These are phyloP conservation scores for Dynastes maya DNA, from an alignment of 2,888 invertebrate species.

Conservation along the genomic window DNA sequence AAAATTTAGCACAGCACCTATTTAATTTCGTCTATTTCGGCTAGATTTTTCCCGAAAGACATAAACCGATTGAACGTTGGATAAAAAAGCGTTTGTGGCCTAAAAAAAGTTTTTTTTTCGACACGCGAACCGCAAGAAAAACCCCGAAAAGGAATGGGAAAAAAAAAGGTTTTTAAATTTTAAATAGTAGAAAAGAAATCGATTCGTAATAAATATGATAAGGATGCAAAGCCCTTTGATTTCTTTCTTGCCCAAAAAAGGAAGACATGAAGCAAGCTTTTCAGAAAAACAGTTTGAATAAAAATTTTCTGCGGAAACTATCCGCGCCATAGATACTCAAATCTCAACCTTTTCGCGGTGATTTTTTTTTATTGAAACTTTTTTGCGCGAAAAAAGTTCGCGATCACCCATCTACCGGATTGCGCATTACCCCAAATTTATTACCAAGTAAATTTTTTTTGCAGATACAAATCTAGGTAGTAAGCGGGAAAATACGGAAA, in stretches of 20 bases:
- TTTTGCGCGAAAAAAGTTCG: background rate
- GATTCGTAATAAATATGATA: conserved; percentile 23
- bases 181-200: conserved; percentile 18
- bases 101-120: background rate
- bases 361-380: conserved; percentile 1
- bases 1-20: background rate
- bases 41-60: conserved; percentile 26
- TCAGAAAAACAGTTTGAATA: background rate
- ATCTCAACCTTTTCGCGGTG: background rate
- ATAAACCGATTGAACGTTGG: conserved; percentile 20
- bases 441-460: background rate
- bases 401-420: too few relatives aligned
- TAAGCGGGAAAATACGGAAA: too few relatives aligned
- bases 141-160: conserved; percentile 30
- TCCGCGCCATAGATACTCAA: background rate
- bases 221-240: conserved; percentile 10
- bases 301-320: background rate
- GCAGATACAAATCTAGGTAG: background rate
- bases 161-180: conserved; percentile 35
- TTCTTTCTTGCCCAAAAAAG: background rate
- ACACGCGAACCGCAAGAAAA: conserved; percentile 25
- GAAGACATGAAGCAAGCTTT: background rate
- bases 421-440: too few relatives aligned
- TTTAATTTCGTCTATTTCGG: conserved; percentile 20
- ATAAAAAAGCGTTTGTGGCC: conserved; percentile 13